phyloP scores from a whole-genome alignment of 2,797 vertebrate species.

The Schizothorax lantsangensis region DNA sequence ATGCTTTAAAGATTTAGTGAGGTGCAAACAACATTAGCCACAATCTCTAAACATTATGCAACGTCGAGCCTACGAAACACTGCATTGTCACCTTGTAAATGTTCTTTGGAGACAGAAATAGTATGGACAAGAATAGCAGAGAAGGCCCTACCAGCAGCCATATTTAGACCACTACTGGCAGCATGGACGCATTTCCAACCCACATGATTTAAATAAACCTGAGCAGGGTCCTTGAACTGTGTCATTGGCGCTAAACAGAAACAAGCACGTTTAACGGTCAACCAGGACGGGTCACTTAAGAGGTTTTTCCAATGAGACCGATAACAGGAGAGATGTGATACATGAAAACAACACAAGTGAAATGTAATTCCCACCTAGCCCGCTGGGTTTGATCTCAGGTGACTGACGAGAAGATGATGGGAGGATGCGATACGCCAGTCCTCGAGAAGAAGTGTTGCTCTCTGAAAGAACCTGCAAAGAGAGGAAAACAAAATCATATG shows the following conservation, averaged over 20 bases:
- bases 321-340: conserved; percentile 59
- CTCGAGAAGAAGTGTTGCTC: conserved; percentile 77
- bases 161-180: conserved; percentile 58
- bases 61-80: conserved; percentile 5
- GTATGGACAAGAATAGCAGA: conserved; percentile 50
- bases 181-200: neutral
- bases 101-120: conserved; percentile 43
- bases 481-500: conserved; percentile 38
- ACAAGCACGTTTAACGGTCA: conserved; percentile 48
- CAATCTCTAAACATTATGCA: neutral
- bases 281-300: conserved; percentile 9
- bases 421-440: conserved; percentile 88
- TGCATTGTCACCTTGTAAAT: conserved; percentile 36
- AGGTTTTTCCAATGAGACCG: conserved; percentile 24
- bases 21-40: neutral
- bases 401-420: conserved; percentile 89
- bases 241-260: conserved; percentile 41
- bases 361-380: conserved; percentile 83
- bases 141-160: conserved; percentile 40
- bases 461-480: conserved; percentile 90
- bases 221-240: conserved; percentile 59
- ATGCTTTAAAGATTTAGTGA: neutral
- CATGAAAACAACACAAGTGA: conserved; percentile 17
- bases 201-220: conserved; percentile 63
- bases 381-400: conserved; percentile 88